phyloP scores from a whole-genome alignment of 2,797 vertebrate species.

The Aphelocoma californica region DNA sequence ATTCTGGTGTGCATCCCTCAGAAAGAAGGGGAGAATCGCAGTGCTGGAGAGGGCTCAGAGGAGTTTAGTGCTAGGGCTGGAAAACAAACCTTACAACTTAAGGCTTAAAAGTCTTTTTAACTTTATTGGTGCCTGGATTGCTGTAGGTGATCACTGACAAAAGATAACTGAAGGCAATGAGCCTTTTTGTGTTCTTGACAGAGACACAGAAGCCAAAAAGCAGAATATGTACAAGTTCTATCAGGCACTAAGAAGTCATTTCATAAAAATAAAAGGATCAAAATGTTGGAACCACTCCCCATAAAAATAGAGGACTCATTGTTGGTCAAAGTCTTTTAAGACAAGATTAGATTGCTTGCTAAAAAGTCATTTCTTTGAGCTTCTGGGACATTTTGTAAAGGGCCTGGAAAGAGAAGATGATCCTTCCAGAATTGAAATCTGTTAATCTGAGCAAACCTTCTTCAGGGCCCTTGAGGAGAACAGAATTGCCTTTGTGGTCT shows the following conservation, averaged over 20 bases:
- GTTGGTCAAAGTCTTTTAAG: not conserved
- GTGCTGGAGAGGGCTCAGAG: not conserved
- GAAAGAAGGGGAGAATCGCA: not conserved
- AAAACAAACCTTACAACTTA: not conserved
- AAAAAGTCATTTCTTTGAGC: slow-evolving; percentile 11
- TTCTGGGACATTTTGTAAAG: not conserved
- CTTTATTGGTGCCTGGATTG: not conserved
- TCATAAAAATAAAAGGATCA: not conserved
- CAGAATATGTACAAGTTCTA: not conserved
- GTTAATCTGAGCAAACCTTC: slow-evolving; percentile 28
- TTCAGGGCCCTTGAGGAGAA: slow-evolving; percentile 3
- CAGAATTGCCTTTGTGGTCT: slow-evolving; percentile 43
- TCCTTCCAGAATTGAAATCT: not conserved
- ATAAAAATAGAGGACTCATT: not conserved
- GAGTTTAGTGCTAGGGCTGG: not conserved
- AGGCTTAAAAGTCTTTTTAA: not conserved
- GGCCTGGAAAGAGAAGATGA: slow-evolving; percentile 25
- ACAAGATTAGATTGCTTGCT: slow-evolving; percentile 6
- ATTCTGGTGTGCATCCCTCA: not conserved
- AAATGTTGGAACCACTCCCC: not conserved
- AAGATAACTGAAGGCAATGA: not conserved
- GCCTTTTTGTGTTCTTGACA: not conserved
- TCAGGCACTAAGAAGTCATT: not conserved
- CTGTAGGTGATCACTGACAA: not conserved
- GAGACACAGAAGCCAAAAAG: not conserved